A percentile compares a stretch with the other conserved stretches of the same genome.
phyloP scores from a whole-genome alignment of 2,797 vertebrate species.

The Ctenochaetus hawaiiensis region DNA sequence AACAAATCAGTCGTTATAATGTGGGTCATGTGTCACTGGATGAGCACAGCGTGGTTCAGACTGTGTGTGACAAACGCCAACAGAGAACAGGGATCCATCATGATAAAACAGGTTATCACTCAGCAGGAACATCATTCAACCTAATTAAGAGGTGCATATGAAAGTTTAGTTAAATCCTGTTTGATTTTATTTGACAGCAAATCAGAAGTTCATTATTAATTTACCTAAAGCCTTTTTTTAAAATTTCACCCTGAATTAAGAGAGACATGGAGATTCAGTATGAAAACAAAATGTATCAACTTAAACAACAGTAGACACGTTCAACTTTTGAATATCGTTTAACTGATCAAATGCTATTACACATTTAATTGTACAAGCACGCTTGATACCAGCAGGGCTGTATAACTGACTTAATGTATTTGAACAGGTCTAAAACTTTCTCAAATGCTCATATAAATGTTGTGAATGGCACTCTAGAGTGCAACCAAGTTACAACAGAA shows the following conservation, averaged over 20 bases:
- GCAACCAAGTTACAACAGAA: not conserved
- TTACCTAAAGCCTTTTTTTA: slow-evolving; percentile 18
- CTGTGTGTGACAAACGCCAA: slow-evolving; percentile 17
- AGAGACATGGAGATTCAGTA: slow-evolving; percentile 5
- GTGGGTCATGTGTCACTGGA: slow-evolving; percentile 6
- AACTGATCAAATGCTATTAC: not conserved
- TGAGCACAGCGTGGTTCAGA: slow-evolving; percentile 45
- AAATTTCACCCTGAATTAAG: slow-evolving; percentile 7
- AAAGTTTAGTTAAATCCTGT: slow-evolving; percentile 25
- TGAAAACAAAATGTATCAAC: not conserved
- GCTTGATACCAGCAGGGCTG: not conserved
- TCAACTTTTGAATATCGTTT: not conserved
- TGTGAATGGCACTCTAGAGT: not conserved
- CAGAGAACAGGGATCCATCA: slow-evolving; percentile 35
- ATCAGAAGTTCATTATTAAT: slow-evolving; percentile 38
- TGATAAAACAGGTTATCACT: slow-evolving; percentile 50
- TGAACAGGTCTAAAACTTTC: not conserved
- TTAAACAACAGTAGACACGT: too few relatives aligned
- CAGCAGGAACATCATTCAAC: slow-evolving; percentile 41
- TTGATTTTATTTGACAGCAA: slow-evolving; percentile 39
- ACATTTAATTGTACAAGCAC: not conserved
- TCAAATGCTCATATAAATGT: not conserved
- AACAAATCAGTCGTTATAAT: not conserved
- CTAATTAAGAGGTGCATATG: slow-evolving; percentile 50
- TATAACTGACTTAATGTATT: not conserved